phyloP scores from a whole-genome alignment of 2,113 vertebrate genomes.

The Muntiacus reevesi region DNA sequence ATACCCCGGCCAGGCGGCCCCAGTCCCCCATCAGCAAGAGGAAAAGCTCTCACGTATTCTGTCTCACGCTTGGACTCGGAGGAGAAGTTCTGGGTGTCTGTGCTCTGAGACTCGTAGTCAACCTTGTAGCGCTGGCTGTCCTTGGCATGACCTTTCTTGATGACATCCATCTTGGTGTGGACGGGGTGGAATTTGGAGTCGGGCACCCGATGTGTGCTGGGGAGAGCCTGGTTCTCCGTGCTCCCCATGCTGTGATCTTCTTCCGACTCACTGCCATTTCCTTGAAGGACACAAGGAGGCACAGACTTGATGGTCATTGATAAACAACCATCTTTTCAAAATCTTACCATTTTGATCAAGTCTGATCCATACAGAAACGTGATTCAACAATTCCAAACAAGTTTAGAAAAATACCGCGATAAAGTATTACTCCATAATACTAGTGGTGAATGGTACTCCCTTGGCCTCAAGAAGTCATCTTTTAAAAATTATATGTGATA shows the following conservation, averaged over 20 bases:
- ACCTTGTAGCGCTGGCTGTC: slow-evolving; percentile 89
- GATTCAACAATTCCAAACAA: neutral
- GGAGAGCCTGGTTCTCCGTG: slow-evolving; percentile 73
- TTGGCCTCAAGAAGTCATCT: neutral
- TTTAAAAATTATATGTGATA: neutral
- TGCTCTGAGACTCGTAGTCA: slow-evolving; percentile 85
- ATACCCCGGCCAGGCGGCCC: neutral
- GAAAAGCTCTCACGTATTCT: slow-evolving; percentile 89
- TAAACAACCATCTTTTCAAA: neutral
- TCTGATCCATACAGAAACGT: neutral
- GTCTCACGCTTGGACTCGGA: slow-evolving; percentile 90
- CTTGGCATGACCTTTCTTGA: slow-evolving; percentile 88
- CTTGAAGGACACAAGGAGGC: slow-evolving; percentile 62
- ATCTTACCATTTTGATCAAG: neutral
- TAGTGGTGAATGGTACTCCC: rapidly evolving
- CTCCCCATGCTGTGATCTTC: slow-evolving; percentile 81
- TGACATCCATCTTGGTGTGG: slow-evolving; percentile 86
- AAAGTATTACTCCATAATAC: neutral
- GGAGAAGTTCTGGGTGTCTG: slow-evolving; percentile 91
- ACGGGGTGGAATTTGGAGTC: slow-evolving; percentile 76
- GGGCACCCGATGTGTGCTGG: slow-evolving; percentile 77
- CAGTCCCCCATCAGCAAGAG: neutral
- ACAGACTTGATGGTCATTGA: rapidly evolving
- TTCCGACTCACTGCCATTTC: slow-evolving; percentile 83
- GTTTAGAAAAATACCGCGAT: neutral